phyloP scores from a whole-genome alignment of 2,888 invertebrate genomes.

The Synergus itoensis region DNA sequence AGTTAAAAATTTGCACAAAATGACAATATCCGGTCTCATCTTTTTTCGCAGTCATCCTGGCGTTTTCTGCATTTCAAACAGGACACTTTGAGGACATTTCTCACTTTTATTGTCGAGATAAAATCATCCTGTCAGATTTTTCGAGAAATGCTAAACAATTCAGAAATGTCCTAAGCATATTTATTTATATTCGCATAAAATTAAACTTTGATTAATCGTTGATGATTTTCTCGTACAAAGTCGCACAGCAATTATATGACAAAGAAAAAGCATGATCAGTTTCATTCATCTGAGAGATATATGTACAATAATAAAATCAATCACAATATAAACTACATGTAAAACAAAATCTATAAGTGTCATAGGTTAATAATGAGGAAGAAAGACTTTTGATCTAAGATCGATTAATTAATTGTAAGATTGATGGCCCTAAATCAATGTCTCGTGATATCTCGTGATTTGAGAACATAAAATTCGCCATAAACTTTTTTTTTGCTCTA shows the following conservation, averaged over 20 bases:
- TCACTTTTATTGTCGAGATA: background rate
- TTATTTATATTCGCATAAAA: background rate
- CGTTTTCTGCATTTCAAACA: constrained; percentile 16
- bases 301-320: background rate
- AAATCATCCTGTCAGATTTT: background rate
- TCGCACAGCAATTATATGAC: background rate
- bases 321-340: background rate
- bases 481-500: background rate
- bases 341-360: background rate
- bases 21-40: background rate
- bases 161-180: background rate
- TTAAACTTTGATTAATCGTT: background rate
- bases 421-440: background rate
- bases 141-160: background rate
- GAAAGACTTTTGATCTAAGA: constrained; percentile 2
- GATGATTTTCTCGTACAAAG: background rate
- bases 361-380: background rate
- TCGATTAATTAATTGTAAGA: constrained; percentile 5
- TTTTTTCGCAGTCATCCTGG: background rate
- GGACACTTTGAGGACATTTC: background rate
- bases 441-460: background rate
- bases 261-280: background rate
- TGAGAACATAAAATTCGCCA: background rate
- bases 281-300: background rate
- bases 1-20: constrained; percentile 19